These are phyloP conservation scores for Drosophila niveifrons DNA, from an alignment of 2,888 invertebrate species.

Conservation along the genomic window DNA sequence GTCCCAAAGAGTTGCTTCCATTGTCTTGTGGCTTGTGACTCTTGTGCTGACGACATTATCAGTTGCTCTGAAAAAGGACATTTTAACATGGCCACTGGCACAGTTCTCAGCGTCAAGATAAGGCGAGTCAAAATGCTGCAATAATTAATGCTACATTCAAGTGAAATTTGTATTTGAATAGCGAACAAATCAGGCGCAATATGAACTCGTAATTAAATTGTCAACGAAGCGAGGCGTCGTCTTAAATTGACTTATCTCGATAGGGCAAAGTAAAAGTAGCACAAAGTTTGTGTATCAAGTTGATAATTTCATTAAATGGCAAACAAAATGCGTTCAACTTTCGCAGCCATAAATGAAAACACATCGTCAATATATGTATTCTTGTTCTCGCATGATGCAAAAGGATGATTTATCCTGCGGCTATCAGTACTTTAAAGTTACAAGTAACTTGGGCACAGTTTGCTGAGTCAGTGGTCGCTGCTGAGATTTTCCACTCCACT, in stretches of 20 bases:
- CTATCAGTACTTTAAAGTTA: conserved; percentile 50
- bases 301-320: conserved; percentile 73
- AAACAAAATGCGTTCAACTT: conserved; percentile 63
- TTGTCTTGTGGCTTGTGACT: conserved; percentile 22
- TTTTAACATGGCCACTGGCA: not conserved
- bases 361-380: not conserved
- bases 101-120: conserved; percentile 22
- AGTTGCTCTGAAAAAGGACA: conserved; percentile 17
- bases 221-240: conserved; percentile 28
- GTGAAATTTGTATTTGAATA: conserved; percentile 54
- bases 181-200: conserved; percentile 62
- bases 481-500: not conserved
- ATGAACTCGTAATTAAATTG: conserved; percentile 69
- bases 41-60: conserved; percentile 48
- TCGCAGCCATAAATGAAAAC: conserved; percentile 40
- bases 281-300: conserved; percentile 65
- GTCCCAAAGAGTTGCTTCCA: conserved; percentile 14
- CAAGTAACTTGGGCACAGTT: conserved; percentile 38
- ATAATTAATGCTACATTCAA: conserved; percentile 73
- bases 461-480: conserved; percentile 59
- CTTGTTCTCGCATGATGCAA: not conserved
- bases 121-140: conserved; percentile 51
- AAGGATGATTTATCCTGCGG: conserved; percentile 49
- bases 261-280: conserved; percentile 47
- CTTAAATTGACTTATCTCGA: conserved; percentile 55